Evolutionary conservation across 2,888 invertebrate genomes (phyloP), one percentile per base, ranked within the genome.

Genomic region (Tholera decimalis): DNA sequence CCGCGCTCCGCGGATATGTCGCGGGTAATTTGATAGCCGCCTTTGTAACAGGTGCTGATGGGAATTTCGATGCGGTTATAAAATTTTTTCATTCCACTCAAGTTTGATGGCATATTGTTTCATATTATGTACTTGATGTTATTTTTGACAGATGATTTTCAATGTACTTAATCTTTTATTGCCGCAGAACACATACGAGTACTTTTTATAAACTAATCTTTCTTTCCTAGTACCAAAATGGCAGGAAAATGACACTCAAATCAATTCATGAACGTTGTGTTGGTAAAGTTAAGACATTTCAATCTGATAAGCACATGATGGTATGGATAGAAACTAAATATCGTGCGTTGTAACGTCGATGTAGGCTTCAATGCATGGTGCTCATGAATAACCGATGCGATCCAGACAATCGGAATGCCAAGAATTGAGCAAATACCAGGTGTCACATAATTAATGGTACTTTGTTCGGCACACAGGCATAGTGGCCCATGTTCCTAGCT

Each of bases 11-110:
- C 89, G 91, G 93, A 91, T 93, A 88, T 95, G 95, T 94, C 94
- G 94, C 93, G 91, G 89, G 93, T 94, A 93, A 95, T 94, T 94
- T 94, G 93, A 95, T 95, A 93, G 93, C 93, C 88, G 93, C 91
- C 92, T 93, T 94, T 95, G 94, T 95, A 95, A 93, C 95, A 94
- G 95, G 95, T 94, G 94, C 93, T 93, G 94, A 95, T 94, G 91
- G 93, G 91, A 91, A 92, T 93, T 92, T 91, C 91, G 92, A 92
- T 92, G 91, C 84, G 93, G 92, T 92, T 92, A 89, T 93, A 93
- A 94, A 92, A 86, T 78, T 80, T 85, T 83, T 89, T 90, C 88
- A 88, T 89, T 88, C 86, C 92, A 85, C 88, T 92, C 87, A 85
- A 91, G 83, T 88, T 89, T 90, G 89, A 92, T 92, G 87, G 89